Base-by-base conservation (phyloP, 2,888 invertebrate species). In the Orthosia gothica region DNA sequence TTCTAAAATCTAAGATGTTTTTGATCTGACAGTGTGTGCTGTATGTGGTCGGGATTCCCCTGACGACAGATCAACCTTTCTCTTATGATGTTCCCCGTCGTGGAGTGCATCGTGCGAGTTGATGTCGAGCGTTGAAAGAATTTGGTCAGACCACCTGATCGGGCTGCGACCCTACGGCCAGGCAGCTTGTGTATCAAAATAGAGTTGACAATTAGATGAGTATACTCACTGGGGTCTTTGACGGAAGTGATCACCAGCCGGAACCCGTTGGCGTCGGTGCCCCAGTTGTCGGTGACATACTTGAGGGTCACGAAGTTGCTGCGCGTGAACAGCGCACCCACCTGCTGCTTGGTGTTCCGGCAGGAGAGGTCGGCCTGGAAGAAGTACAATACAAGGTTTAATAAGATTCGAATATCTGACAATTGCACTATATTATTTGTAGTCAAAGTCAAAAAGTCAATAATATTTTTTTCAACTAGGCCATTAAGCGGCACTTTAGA, bases 231-330 rank as follows among this genome's bases (percentile, higher is more conserved):
- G 91, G 98, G 98, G 97, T 99, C 99, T 95, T 99, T 99, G 92
- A 99, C 98, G 89, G 99, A 98, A 83, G 99, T 99, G 97, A 99
- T 98, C 95, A 99, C 98, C 92, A 99, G 97, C 91, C 98, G 98
- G 97, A 99, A 99, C 90, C 99, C 99, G 95, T 99, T 99, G 90
- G 98, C 97, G 94, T 98, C 98, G 81, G 99, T 99, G 84, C 99
- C 99, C 98, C 99, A 99, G 92, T 97, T 98, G 96, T 99, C 99
- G 68, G 99, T 99, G 92, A 98, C 98, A 97, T 99, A 99, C 95
- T 98, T 99, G 89, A 99, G 97, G 70, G 99, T 99, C 92, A 99
- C 98, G 96, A 98, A 99, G 97, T 99, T 99, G 93, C 99, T 99
- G 92, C 98, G 97, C 76, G 99, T 99, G 96, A 98, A 98, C 95